Conservation (phyloP, 2,113 vertebrate genomes). For the Oxygymnocypris stewartii region DNA sequence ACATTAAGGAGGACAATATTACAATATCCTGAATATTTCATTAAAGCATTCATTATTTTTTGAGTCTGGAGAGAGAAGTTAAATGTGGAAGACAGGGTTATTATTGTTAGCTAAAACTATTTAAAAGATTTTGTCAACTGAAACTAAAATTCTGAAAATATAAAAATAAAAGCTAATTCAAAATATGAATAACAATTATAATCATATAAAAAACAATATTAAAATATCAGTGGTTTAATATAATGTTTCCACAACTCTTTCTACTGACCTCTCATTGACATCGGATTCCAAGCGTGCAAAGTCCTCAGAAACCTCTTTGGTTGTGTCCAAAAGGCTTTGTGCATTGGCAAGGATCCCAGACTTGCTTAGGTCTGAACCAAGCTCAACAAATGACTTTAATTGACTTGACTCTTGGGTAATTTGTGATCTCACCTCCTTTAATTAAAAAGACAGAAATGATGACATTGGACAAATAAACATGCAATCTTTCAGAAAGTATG, state of each 20-base stretch:
- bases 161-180: neutral
- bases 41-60: neutral
- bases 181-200: neutral
- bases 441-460: slow-evolving; percentile 10
- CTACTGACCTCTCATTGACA: slow-evolving; percentile 82
- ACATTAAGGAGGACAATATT: neutral
- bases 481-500: neutral
- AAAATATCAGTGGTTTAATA: neutral
- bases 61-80: neutral
- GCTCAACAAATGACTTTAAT: slow-evolving; percentile 79
- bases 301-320: slow-evolving; percentile 81
- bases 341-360: slow-evolving; percentile 70
- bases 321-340: slow-evolving; percentile 78
- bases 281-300: slow-evolving; percentile 83
- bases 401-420: slow-evolving; percentile 84
- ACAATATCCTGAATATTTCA: neutral
- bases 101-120: neutral
- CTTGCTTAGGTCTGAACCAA: slow-evolving; percentile 80
- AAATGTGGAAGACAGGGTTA: neutral
- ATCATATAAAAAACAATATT: neutral
- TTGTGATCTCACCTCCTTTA: slow-evolving; percentile 85
- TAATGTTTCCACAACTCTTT: neutral
- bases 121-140: neutral
- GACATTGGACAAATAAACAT: neutral
- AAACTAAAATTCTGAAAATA: neutral